A percentile compares a stretch with the other conserved stretches of the same genome.
phyloP scores from a whole-genome alignment of 2,888 invertebrate species.

The Helleia helle region DNA sequence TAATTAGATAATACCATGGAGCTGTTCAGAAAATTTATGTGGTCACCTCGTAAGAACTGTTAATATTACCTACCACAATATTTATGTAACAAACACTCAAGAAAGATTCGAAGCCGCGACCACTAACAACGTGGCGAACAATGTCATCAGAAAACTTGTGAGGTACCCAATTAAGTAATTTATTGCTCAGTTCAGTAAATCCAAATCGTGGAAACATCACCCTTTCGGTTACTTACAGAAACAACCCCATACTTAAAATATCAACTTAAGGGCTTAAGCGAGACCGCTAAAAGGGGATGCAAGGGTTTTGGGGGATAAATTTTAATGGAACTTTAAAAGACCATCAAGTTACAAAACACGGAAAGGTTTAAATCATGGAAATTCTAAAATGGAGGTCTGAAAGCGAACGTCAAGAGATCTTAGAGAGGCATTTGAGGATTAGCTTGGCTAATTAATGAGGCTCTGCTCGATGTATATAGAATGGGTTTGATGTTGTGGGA shows the following conservation, averaged over 20 bases:
- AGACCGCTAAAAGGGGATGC: constrained; percentile 18
- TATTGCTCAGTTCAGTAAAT: constrained; percentile 15
- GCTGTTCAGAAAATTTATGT: too few relatives aligned
- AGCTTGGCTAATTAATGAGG: too few relatives aligned
- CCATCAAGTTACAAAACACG: constrained; percentile 10
- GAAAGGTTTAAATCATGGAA: constrained; percentile 1
- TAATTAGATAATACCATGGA: too few relatives aligned
- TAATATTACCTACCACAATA: too few relatives aligned
- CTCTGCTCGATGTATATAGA: too few relatives aligned
- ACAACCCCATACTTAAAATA: constrained; percentile 16
- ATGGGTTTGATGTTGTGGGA: too few relatives aligned
- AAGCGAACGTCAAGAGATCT: constrained; percentile 4
- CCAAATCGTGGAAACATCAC: constrained; percentile 9
- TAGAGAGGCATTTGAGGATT: constrained; percentile 1
- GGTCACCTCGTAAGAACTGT: too few relatives aligned
- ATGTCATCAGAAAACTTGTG: not conserved
- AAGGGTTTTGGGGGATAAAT: constrained; percentile 15
- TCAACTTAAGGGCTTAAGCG: constrained; percentile 15
- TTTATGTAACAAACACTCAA: too few relatives aligned
- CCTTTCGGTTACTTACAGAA: constrained; percentile 13
- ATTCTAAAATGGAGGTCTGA: not conserved
- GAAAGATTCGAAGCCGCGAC: too few relatives aligned
- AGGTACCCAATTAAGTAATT: constrained; percentile 1
- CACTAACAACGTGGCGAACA: too few relatives aligned
- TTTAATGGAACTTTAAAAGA: constrained; percentile 14